Evolutionary conservation across 2,797 vertebrate species (phyloP).

Genomic region (Margarornis squamiger): DNA sequence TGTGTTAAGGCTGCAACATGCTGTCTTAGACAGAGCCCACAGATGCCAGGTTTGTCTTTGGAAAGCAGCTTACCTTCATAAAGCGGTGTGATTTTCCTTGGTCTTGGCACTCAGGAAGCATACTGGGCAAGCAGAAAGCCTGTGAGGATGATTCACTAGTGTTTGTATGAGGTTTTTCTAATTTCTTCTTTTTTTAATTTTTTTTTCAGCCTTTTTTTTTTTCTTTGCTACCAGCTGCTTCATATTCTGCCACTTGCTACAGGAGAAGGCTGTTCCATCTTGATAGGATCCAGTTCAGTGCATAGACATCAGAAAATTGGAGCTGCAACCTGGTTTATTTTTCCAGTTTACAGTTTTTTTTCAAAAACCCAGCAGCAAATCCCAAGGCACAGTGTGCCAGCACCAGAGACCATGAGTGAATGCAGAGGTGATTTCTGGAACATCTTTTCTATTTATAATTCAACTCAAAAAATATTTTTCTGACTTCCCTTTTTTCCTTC

Average conservation of each 20-base stretch:
- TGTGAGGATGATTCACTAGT: conserved; percentile 18
- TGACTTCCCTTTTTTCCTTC: not conserved
- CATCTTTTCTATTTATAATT: conserved; percentile 27
- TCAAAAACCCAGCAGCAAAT: conserved; percentile 17
- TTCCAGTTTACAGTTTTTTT: conserved; percentile 8
- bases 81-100: conserved; percentile 14
- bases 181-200: not conserved
- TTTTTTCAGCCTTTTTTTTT: not conserved
- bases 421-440: conserved; percentile 33
- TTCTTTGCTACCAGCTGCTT: conserved; percentile 38
- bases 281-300: conserved; percentile 36
- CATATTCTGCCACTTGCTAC: conserved; percentile 36
- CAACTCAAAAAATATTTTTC: not conserved
- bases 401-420: not conserved
- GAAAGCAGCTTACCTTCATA: conserved; percentile 25
- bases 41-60: not conserved
- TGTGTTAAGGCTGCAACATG: not conserved
- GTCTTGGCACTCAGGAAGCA: conserved; percentile 3
- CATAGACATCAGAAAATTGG: conserved; percentile 9
- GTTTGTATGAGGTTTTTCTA: conserved; percentile 34
- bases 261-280: conserved; percentile 17
- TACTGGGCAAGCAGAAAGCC: not conserved
- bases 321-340: not conserved
- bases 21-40: not conserved
- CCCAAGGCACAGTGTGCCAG: not conserved